Conservation (phyloP, 2,113 vertebrate genomes). For the Pituophis catenifer region DNA sequence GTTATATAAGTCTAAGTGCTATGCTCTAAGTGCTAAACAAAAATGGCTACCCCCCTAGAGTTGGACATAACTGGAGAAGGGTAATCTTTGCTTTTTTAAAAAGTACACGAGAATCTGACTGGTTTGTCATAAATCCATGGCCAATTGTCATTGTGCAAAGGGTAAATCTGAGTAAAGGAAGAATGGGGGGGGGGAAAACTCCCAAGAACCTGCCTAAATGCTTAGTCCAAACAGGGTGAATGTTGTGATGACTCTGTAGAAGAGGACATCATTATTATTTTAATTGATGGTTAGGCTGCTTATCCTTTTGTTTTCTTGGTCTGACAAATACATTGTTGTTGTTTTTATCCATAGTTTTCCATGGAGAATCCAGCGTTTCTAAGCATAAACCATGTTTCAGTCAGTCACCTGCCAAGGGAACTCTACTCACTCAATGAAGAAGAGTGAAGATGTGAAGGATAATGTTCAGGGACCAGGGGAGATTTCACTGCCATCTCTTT, state of each 20-base stretch:
- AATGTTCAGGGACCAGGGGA: not conserved
- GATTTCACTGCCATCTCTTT: not conserved
- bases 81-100: no score
- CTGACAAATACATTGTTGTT: not conserved
- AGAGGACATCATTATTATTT: not conserved
- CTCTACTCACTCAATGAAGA: not conserved
- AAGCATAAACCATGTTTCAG: constrained; percentile 15
- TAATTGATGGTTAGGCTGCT: not conserved
- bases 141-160: not conserved
- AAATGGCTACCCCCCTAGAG: not conserved
- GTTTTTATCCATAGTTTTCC: not conserved
- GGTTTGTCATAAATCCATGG: not conserved
- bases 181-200: not conserved
- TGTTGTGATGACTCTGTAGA: not conserved
- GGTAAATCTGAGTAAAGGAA: not conserved
- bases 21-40: not conserved
- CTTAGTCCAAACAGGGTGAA: not conserved
- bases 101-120: no score
- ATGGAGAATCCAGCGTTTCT: not conserved
- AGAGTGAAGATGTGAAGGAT: not conserved
- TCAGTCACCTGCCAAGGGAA: not conserved
- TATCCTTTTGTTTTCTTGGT: not conserved
- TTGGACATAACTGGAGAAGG: not conserved
- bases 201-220: not conserved
- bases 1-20: no score